Evolutionary conservation across 2,888 invertebrate species (phyloP).

Genomic region (Ormia ochracea): DNA sequence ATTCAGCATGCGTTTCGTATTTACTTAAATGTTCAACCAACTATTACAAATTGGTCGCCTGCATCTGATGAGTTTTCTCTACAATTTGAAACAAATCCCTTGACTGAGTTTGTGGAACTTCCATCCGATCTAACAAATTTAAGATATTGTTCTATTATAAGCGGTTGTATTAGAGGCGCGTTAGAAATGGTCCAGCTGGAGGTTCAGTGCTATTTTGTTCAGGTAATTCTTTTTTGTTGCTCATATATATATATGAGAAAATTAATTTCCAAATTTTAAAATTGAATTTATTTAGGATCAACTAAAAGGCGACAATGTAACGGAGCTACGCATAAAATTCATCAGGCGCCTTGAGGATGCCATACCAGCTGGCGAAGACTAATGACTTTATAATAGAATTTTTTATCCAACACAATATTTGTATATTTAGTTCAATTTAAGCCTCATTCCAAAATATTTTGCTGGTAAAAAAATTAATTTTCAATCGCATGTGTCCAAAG

Average conservation of each 20-base stretch:
- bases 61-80: constrained; percentile 97
- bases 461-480: background rate
- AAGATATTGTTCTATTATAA: constrained; percentile 94
- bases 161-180: constrained; percentile 94
- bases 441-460: constrained; percentile 49
- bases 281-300: constrained; percentile 86
- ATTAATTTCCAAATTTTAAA: background rate
- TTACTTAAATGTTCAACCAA: constrained; percentile 94
- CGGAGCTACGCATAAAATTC: constrained; percentile 96
- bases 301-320: constrained; percentile 93
- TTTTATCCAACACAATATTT: background rate
- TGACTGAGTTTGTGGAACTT: constrained; percentile 97
- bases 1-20: constrained; percentile 87
- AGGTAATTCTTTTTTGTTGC: constrained; percentile 76
- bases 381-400: constrained; percentile 66
- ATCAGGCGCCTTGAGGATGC: constrained; percentile 97
- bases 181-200: constrained; percentile 99
- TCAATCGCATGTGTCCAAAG: background rate
- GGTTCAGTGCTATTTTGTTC: constrained; percentile 94
- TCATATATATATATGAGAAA: too few species aligned
- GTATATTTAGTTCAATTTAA: constrained; percentile 36
- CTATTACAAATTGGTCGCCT: constrained; percentile 95
- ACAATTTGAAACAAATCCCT: constrained; percentile 94
- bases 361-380: constrained; percentile 98
- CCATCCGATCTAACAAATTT: constrained; percentile 89